Evolutionary conservation across 2,113 vertebrate species (phyloP), one percentile per base, ranked within the genome.

Genomic region (Lepidothrix coronata): DNA sequence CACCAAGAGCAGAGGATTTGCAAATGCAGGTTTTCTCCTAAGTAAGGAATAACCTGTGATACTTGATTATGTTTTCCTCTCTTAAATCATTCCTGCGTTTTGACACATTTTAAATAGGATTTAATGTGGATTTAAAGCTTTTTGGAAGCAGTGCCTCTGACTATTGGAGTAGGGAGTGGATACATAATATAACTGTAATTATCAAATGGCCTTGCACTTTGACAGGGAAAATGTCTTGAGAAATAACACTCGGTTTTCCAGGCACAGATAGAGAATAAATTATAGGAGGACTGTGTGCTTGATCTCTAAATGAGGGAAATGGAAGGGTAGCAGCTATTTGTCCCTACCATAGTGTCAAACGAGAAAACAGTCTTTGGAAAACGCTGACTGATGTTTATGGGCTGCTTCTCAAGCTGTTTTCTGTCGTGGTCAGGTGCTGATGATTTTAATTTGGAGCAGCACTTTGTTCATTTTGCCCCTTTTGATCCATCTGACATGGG

Each of bases 51-150:
- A 93, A 79, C 49, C 46, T 61, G 24, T 62, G 72, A 71, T 80
- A 73, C 27, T 83, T 88, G 41, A 83, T 88, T 35, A 66, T 49
- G 12, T 76, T 91, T 89, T 82, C 87, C 51, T 84, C 48, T 90
- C 48, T 88, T 59, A 73, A 85, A 46, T 88, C 22, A 31, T 57
- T 83, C 51, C 72, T 96, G 75, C 8, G 39, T 93, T 94, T 83
- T 80, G 90, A 94, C 82, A 86, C 65, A 35, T 81, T 95, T 92
- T 41, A 84, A 90, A 75, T 57, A 74, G 52, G 68, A 86, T 96
- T 94, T 87, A 88, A 65, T 73, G 66, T 68, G 62, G 44, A 68
- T 87, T 91, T 92, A 82, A 85, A 74, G 78, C 76, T 86, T 92
- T 91, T 65, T 78, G 37, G 46, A 76, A 16, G 55, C 82, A 70